phyloP scores from a whole-genome alignment of 2,888 invertebrate genomes.

The Leptogaster cylindrica region DNA sequence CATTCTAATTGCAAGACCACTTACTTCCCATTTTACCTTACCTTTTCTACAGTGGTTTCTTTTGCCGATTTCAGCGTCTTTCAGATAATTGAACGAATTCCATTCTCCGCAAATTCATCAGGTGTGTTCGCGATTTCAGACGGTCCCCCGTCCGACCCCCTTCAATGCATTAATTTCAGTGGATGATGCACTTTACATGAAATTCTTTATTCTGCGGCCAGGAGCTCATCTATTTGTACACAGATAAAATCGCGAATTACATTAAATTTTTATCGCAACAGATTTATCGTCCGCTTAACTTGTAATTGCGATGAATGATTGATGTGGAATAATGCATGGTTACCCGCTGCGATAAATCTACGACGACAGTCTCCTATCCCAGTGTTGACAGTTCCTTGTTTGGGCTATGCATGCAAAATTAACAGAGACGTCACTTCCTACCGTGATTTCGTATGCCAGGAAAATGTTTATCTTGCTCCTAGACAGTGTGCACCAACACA shows the following conservation, averaged over 20 bases:
- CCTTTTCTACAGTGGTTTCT: no score
- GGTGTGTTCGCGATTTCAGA: no score
- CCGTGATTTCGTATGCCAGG: slow-evolving; percentile 17
- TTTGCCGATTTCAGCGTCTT: no score
- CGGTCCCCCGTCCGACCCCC: no score
- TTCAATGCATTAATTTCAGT: no score
- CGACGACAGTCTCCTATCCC: slow-evolving; percentile 1
- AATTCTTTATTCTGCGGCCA: neutral
- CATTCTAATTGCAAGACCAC: no score
- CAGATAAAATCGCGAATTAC: neutral
- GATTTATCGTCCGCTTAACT: neutral
- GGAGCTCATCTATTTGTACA: no score
- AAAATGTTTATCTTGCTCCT: slow-evolving; percentile 28
- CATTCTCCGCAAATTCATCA: no score
- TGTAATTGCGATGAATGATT: slow-evolving; percentile 16
- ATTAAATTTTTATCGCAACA: slow-evolving; percentile 15
- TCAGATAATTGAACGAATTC: no score
- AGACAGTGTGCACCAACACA: neutral
- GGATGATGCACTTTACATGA: no score
- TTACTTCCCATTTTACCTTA: no score
- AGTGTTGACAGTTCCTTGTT: neutral
- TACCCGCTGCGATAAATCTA: slow-evolving; percentile 13
- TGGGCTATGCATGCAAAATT: slow-evolving; percentile 6
- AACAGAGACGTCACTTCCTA: slow-evolving; percentile 16
- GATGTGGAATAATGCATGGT: slow-evolving; percentile 10